Conservation (phyloP, 2,888 invertebrate genomes). For the Nasonia oneida region DNA sequence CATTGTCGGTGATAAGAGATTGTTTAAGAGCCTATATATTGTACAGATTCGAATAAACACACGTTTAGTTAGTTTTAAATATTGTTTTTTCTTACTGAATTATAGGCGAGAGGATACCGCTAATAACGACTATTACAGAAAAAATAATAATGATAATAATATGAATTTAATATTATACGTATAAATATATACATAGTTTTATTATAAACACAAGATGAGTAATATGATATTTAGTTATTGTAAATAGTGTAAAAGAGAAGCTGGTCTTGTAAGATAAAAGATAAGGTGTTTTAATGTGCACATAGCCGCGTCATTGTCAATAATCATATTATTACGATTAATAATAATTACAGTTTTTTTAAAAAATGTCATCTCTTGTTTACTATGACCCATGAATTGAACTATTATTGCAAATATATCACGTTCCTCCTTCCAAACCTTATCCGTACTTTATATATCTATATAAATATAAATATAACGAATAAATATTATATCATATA, state of each 20-base stretch:
- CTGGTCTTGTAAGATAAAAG: constrained; percentile 81
- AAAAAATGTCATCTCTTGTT: constrained; percentile 63
- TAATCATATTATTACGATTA: constrained; percentile 79
- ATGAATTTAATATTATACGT: constrained; percentile 72
- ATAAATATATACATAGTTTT: constrained; percentile 73
- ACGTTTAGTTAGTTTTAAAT: constrained; percentile 72
- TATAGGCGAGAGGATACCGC: constrained; percentile 62
- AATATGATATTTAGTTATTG: constrained; percentile 78
- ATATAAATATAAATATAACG: neutral
- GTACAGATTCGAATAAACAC: constrained; percentile 73
- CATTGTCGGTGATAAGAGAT: constrained; percentile 74
- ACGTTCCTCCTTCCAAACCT: neutral
- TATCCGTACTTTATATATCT: neutral
- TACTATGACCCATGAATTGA: neutral
- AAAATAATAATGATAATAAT: constrained; percentile 68
- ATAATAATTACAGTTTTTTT: constrained; percentile 79
- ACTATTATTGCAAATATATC: neutral
- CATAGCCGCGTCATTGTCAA: constrained; percentile 80
- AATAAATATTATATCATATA: neutral
- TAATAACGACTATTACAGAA: constrained; percentile 63
- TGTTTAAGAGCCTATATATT: constrained; percentile 76
- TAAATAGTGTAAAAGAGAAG: constrained; percentile 80
- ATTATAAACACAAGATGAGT: constrained; percentile 74
- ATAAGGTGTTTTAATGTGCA: constrained; percentile 82
- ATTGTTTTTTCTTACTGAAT: constrained; percentile 69